Base-by-base conservation (phyloP, 1,140 invertebrate genomes). In the Trichomalopsis sarcophagae region DNA sequence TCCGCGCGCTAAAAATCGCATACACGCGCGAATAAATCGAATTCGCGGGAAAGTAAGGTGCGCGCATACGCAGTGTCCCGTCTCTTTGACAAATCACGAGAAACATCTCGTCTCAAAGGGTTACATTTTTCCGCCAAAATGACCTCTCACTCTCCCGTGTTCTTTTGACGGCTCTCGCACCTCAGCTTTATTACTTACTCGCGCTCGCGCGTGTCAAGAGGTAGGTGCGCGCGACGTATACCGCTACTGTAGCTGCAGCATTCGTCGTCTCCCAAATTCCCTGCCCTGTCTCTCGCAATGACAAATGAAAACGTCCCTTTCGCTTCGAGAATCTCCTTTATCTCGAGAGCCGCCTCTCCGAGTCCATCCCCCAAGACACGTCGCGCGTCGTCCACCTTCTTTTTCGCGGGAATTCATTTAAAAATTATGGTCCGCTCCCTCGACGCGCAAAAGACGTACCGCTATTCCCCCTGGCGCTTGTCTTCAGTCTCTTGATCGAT, bases 261-360 rank as follows among this genome's bases (percentile, higher is more conserved):
- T 74, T 30, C 23, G 62, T 2, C 23, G 44, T 27, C n/a, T 62
- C 17, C 10, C 14, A n/a, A 75, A 74, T 81, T 71, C 62, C 84
- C 84, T 44, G 27, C 30, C 79, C 79, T 85, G 55, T 81, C 78
- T 62, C 55, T 76, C 36, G 27, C 84, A 73, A 62, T 86, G 84
- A 86, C 74, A 86, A 86, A 86, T 86, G 84, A 86, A 86, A 86
- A 69, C 62, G 84, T 86, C 84, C 69, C 75, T 82, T 78, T 82
- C 75, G 74, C 47, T 69, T 69, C 4, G 73, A 68, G 73, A 76
- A 81, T 85, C 73, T 36, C 40, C 77, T 84, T 80, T 75, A 80
- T 79, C 47, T 36, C 69, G 21, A 62, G 5, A 36, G 33, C 36
- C 40, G 10, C 40, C 30, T 14, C 4, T 17, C 40, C n/a, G 66